phyloP scores from a whole-genome alignment of 2,797 vertebrate genomes.

The Hippocampus kuda region DNA sequence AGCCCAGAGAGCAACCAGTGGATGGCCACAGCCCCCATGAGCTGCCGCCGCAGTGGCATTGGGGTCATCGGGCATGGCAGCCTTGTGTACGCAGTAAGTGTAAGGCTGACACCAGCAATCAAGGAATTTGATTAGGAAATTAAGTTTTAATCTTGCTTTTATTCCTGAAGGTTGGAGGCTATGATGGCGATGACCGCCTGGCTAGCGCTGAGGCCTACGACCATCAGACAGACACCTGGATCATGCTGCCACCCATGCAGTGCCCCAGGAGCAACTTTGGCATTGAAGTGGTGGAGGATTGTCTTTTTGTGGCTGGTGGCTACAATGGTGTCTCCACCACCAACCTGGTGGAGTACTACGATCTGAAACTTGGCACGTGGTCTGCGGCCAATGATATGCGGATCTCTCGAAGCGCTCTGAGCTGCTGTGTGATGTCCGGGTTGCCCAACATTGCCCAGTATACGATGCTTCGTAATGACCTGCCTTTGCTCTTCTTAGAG shows the following conservation, averaged over 20 bases:
- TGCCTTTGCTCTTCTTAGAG: slow-evolving; percentile 2
- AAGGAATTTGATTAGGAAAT: not conserved
- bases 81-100: slow-evolving; percentile 41
- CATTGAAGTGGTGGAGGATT: slow-evolving; percentile 64
- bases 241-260: slow-evolving; percentile 55
- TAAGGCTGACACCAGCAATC: not conserved
- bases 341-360: slow-evolving; percentile 6
- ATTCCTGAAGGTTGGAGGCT: slow-evolving; percentile 61
- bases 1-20: slow-evolving; percentile 72
- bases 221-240: slow-evolving; percentile 61
- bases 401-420: slow-evolving; percentile 6
- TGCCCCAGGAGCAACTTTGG: slow-evolving; percentile 77
- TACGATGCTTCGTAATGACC: slow-evolving; percentile 4
- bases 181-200: slow-evolving; percentile 61
- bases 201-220: slow-evolving; percentile 69
- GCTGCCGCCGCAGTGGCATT: slow-evolving; percentile 55
- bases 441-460: slow-evolving; percentile 5
- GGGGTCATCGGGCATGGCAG: slow-evolving; percentile 30
- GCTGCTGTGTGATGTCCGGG: slow-evolving; percentile 1
- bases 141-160: not conserved
- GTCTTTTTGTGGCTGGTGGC: slow-evolving; percentile 32
- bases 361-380: slow-evolving; percentile 1
- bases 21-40: slow-evolving; percentile 69
- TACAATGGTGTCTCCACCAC: slow-evolving; percentile 5
- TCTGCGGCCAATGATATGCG: slow-evolving; percentile 1